phyloP scores from a whole-genome alignment of 1,140 invertebrate genomes.

The Drosophila ironensis region DNA sequence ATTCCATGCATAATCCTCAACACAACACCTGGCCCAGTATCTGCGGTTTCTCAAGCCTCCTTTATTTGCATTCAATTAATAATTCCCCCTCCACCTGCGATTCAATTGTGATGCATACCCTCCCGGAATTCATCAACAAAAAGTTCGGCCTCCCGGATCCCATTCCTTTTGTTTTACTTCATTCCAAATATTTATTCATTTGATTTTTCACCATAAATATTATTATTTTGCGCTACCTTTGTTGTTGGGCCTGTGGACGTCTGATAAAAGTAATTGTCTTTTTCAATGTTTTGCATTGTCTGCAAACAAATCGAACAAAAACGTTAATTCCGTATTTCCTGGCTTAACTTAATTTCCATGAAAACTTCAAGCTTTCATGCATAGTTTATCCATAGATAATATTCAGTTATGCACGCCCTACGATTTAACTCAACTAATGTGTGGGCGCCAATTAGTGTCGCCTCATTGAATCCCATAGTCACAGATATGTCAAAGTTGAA shows the following conservation, averaged over 20 bases:
- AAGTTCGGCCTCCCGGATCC: constrained; percentile 12
- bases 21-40: constrained; percentile 24
- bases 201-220: constrained; percentile 35
- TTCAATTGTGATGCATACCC: constrained; percentile 4
- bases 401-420: constrained; percentile 16
- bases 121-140: background rate
- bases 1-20: constrained; percentile 32
- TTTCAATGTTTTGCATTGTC: constrained; percentile 21
- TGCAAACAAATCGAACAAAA: background rate
- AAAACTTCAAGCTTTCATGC: background rate
- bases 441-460: constrained; percentile 16
- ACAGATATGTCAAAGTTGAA: constrained; percentile 57
- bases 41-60: constrained; percentile 19
- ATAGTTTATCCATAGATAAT: constrained; percentile 8
- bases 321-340: background rate
- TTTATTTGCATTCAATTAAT: constrained; percentile 33
- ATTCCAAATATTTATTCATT: constrained; percentile 30
- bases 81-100: background rate
- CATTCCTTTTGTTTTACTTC: constrained; percentile 19
- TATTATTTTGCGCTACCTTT: constrained; percentile 11
- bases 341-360: background rate
- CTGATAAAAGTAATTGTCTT: constrained; percentile 37
- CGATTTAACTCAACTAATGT: background rate
- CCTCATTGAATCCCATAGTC: constrained; percentile 32
- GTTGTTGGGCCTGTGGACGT: constrained; percentile 22